phyloP scores from a whole-genome alignment of 2,797 vertebrate species.

The Melanotaenia parkinsoni region DNA sequence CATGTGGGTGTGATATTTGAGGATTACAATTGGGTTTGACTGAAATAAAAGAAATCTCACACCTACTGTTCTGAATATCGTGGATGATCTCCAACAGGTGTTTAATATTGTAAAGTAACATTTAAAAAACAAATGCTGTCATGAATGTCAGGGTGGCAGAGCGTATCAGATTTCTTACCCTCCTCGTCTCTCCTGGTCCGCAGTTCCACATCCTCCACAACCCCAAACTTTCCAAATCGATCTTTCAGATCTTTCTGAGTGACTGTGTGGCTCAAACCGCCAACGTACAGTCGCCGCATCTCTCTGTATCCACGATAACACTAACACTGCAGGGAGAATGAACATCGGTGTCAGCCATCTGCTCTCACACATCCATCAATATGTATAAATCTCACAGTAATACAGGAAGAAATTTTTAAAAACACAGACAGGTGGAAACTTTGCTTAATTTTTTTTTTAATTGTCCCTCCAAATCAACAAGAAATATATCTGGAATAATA shows the following conservation, averaged over 20 bases:
- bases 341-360: background rate
- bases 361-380: background rate
- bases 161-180: conserved; percentile 76
- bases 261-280: conserved; percentile 87
- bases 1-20: background rate
- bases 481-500: too few relatives aligned
- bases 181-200: conserved; percentile 88
- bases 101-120: background rate
- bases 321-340: background rate
- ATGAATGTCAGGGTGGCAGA: background rate
- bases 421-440: too few relatives aligned
- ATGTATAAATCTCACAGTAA: background rate
- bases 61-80: background rate
- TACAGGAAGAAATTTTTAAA: too few relatives aligned
- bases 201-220: conserved; percentile 89
- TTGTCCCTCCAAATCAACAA: too few relatives aligned
- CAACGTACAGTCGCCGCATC: conserved; percentile 88
- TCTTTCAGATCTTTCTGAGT: conserved; percentile 89
- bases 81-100: background rate
- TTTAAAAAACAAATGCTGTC: background rate
- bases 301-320: conserved; percentile 11
- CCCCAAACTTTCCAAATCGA: conserved; percentile 92
- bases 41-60: background rate
- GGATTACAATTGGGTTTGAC: too few relatives aligned
- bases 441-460: too few relatives aligned